Evolutionary conservation across 1,140 invertebrate species (phyloP).

Genomic region (Philaenus spumarius): DNA sequence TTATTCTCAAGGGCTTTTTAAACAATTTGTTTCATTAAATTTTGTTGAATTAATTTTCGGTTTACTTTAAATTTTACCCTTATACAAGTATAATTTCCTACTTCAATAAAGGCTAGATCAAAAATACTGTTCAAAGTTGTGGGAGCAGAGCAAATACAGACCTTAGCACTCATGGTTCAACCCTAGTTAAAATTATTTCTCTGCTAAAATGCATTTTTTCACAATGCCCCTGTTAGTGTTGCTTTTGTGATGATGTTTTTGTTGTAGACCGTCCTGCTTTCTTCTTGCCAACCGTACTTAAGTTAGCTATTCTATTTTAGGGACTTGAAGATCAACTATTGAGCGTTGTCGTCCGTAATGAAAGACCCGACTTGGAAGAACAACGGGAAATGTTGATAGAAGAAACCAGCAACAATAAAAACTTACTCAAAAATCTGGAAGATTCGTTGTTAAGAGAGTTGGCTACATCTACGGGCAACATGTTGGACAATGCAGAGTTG

Average conservation of each 20-base stretch:
- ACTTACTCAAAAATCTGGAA: conserved; percentile 69
- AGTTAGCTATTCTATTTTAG: conserved; percentile 36
- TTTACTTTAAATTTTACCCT: too few species aligned
- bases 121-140: too few species aligned
- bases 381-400: conserved; percentile 72
- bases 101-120: too few species aligned
- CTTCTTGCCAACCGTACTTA: too few species aligned
- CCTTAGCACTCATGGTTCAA: neutral
- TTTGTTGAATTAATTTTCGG: too few species aligned
- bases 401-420: conserved; percentile 82
- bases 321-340: conserved; percentile 84
- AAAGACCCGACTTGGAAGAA: conserved; percentile 77
- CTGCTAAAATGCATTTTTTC: neutral
- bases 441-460: conserved; percentile 75
- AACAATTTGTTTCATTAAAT: too few species aligned
- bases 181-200: neutral
- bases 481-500: conserved; percentile 83
- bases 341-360: conserved; percentile 75
- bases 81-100: too few species aligned
- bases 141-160: neutral
- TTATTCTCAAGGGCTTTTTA: too few species aligned
- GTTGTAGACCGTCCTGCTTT: too few species aligned
- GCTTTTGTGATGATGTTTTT: neutral
- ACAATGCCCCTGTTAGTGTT: neutral
- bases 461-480: conserved; percentile 77